A percentile compares a stretch with the other conserved stretches of the same genome.
Evolutionary conservation across 1,140 invertebrate genomes (phyloP).

Genomic region (Rhopalosiphum maidis): DNA sequence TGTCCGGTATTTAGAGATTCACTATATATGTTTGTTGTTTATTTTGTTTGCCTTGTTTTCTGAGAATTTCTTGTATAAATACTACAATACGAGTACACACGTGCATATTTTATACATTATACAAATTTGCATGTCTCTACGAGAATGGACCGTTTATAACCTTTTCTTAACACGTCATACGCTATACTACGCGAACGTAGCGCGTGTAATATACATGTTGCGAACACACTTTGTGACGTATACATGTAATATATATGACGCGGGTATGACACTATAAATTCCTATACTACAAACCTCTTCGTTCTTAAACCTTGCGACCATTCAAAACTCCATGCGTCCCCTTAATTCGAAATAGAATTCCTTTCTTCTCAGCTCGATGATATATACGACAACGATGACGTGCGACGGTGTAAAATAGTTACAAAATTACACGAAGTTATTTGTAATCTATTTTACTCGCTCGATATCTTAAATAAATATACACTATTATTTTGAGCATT

Average conservation of each 20-base stretch:
- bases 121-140: not conserved
- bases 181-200: not conserved
- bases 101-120: not conserved
- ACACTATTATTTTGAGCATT: not conserved
- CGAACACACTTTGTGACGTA: not conserved
- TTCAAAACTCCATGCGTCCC: no score
- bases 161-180: not conserved
- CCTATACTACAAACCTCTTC: not conserved
- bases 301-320: not conserved
- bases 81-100: not conserved
- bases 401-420: not conserved
- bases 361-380: not conserved
- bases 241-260: slow-evolving; percentile 11
- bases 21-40: no score
- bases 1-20: no score
- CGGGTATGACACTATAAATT: not conserved
- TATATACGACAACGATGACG: not conserved
- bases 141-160: not conserved
- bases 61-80: not conserved
- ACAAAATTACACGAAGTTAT: not conserved
- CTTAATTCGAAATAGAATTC: slow-evolving; percentile 2
- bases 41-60: not conserved
- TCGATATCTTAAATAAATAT: not conserved
- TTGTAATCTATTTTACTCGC: not conserved
- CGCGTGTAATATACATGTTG: not conserved